Conservation (phyloP, 35 echinoderm and acorn worm species). For the Patiria miniata region DNA sequence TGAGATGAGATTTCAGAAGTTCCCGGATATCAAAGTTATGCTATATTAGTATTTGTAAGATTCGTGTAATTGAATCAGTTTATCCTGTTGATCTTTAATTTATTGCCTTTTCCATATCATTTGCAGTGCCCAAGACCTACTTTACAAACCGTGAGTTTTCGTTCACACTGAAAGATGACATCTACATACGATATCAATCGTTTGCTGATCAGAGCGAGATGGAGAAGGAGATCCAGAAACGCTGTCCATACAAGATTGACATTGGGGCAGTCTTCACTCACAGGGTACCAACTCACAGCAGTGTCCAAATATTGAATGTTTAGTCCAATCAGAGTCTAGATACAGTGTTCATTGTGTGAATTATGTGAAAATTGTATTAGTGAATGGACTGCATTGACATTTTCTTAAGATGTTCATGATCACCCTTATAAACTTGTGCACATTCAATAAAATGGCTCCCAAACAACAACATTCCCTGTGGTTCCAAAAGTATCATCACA, state of each 20-base stretch:
- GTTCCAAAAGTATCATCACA: too few species aligned
- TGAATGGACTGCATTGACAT: neutral
- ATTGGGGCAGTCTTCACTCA: slow-evolving; percentile 97
- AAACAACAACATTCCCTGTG: too few species aligned
- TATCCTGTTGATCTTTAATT: slow-evolving; percentile 20
- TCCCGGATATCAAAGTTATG: too few species aligned
- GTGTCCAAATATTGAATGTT: neutral
- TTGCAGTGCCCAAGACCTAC: slow-evolving; percentile 89
- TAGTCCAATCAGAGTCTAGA: neutral
- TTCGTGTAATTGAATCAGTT: too few species aligned
- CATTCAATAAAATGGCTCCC: too few species aligned
- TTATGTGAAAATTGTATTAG: neutral
- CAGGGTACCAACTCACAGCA: slow-evolving; percentile 63
- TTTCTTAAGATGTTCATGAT: neutral
- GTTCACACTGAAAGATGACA: slow-evolving; percentile 96
- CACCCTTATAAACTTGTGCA: too few species aligned
- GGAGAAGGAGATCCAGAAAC: slow-evolving; percentile 97
- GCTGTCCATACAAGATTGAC: slow-evolving; percentile 98
- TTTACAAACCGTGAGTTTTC: slow-evolving; percentile 94
- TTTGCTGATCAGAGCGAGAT: slow-evolving; percentile 91
- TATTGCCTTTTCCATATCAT: too few species aligned
- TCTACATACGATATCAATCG: slow-evolving; percentile 97
- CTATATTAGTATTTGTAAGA: too few species aligned
- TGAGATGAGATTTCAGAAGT: too few species aligned
- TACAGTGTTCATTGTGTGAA: neutral